A percentile compares a stretch with the other conserved stretches of the same genome.
Conservation (phyloP, 2,888 invertebrate genomes). For the Tipula vernalis region DNA sequence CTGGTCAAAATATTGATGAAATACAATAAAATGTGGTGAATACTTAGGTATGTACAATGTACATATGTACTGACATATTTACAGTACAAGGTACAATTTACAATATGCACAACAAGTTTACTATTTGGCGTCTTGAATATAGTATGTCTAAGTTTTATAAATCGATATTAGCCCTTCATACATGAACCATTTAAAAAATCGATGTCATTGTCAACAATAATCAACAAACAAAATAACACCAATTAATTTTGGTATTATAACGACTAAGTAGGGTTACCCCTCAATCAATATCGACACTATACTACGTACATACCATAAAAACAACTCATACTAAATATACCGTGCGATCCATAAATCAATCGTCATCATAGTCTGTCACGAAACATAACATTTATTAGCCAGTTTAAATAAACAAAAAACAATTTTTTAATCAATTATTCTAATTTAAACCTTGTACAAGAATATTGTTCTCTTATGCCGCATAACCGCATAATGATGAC, state of each 20-base stretch:
- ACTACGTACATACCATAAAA: background rate
- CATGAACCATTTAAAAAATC: background rate
- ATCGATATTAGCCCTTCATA: background rate
- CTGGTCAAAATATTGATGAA: background rate
- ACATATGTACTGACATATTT: too few relatives aligned
- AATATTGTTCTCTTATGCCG: background rate
- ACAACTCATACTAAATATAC: background rate
- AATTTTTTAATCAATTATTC: background rate
- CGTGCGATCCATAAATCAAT: background rate
- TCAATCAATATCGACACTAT: background rate
- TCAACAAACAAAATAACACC: background rate
- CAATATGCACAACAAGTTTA: background rate
- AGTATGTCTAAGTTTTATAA: background rate
- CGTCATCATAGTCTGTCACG: background rate
- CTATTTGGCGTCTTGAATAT: background rate
- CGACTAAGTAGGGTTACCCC: background rate
- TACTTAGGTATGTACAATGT: background rate
- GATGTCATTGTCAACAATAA: too few relatives aligned
- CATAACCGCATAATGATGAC: background rate
- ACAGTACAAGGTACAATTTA: too few relatives aligned
- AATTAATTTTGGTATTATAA: background rate
- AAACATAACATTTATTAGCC: background rate
- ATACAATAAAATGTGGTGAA: background rate
- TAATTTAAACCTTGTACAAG: background rate
- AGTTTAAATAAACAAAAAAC: background rate